These are phyloP conservation scores for Pseudomyrmex sp. DNA, from an alignment of 1,140 invertebrate genomes.

Conservation along the genomic window DNA sequence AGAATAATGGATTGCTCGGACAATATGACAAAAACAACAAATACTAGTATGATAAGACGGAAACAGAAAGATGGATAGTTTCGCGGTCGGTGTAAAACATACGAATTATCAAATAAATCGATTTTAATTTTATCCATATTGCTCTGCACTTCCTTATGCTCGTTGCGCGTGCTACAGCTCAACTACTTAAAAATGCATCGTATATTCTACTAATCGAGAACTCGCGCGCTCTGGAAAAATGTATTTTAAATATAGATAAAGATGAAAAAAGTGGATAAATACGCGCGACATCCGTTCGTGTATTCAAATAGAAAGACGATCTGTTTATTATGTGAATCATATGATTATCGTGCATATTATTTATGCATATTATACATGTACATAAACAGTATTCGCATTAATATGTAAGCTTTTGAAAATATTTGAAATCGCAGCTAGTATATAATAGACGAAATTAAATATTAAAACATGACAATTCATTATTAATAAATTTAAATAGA, in stretches of 20 bases:
- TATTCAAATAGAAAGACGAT: slow-evolving; percentile 16
- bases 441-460: neutral
- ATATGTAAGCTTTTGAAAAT: neutral
- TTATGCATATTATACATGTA: slow-evolving; percentile 5
- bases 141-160: neutral
- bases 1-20: slow-evolving; percentile 31
- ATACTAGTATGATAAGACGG: neutral
- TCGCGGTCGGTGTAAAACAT: neutral
- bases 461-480: neutral
- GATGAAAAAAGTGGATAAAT: slow-evolving; percentile 39
- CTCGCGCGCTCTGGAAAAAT: neutral
- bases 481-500: neutral
- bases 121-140: slow-evolving; percentile 14
- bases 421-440: neutral
- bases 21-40: neutral
- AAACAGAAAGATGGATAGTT: neutral
- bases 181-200: slow-evolving; percentile 9
- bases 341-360: neutral
- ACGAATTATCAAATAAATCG: neutral
- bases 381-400: neutral
- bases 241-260: slow-evolving; percentile 30
- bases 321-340: slow-evolving; percentile 4
- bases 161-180: neutral
- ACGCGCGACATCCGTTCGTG: slow-evolving; percentile 4
- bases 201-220: neutral